Evolutionary conservation across 2,797 vertebrate species (phyloP).

Genomic region (Acrossocheilus wenchowensis): DNA sequence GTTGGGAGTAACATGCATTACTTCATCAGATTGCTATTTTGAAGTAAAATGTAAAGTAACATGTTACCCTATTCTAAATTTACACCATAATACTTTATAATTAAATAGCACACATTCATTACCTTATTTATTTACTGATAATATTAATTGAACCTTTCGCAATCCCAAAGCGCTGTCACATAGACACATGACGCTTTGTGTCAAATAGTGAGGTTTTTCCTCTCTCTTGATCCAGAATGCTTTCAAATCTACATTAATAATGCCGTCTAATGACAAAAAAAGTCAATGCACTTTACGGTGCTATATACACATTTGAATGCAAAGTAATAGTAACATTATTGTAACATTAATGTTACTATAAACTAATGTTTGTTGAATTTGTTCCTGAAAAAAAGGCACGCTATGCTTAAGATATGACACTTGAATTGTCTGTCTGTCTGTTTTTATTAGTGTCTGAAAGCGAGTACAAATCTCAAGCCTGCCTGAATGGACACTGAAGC

Average conservation of each 20-base stretch:
- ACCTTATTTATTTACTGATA: no score
- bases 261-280: neutral
- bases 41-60: no score
- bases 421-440: no score
- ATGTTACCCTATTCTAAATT: neutral
- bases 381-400: neutral
- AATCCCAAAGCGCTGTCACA: no score
- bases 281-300: neutral
- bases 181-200: no score
- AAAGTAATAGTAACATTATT: neutral
- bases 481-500: neutral
- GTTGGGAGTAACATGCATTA: neutral
- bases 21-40: neutral
- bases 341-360: neutral
- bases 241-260: no score
- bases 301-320: neutral
- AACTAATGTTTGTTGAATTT: neutral
- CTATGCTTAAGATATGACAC: neutral
- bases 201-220: neutral
- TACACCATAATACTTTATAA: neutral
- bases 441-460: conserved; percentile 12
- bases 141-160: no score
- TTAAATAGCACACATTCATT: no score
- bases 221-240: neutral
- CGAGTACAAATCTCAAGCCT: neutral